phyloP scores from a whole-genome alignment of 2,113 vertebrate genomes.

The Caloenas nicobarica region DNA sequence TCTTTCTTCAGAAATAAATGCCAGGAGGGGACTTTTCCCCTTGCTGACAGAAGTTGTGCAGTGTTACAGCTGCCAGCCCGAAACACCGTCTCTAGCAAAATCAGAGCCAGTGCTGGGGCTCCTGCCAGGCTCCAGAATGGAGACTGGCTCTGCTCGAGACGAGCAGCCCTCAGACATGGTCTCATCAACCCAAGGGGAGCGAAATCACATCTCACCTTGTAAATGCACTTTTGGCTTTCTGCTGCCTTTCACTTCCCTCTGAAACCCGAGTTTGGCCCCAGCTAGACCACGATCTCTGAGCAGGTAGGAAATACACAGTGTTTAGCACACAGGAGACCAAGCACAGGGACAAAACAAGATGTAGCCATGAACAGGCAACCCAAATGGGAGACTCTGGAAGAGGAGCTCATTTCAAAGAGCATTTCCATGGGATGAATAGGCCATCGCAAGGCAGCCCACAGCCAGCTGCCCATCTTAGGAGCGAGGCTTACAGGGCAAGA shows the following conservation, averaged over 20 bases:
- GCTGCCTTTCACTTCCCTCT: not conserved
- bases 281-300: not conserved
- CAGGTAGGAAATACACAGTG: not conserved
- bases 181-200: not conserved
- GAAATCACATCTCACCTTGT: not conserved
- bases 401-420: not conserved
- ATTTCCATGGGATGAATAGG: not conserved
- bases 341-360: not conserved
- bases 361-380: not conserved
- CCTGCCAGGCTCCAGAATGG: not conserved
- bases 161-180: not conserved
- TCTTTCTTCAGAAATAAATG: not conserved
- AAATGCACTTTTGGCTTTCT: not conserved
- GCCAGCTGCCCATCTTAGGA: accelerated
- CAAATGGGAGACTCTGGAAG: not conserved
- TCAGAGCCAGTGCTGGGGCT: not conserved
- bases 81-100: not conserved
- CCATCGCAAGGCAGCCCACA: not conserved
- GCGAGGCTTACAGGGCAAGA: not conserved
- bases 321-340: not conserved
- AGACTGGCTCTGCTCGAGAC: not conserved
- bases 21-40: not conserved
- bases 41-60: not conserved
- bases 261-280: not conserved
- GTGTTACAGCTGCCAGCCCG: not conserved